Base-by-base conservation (phyloP, 2,888 invertebrate species). In the Abrostola triplasia region DNA sequence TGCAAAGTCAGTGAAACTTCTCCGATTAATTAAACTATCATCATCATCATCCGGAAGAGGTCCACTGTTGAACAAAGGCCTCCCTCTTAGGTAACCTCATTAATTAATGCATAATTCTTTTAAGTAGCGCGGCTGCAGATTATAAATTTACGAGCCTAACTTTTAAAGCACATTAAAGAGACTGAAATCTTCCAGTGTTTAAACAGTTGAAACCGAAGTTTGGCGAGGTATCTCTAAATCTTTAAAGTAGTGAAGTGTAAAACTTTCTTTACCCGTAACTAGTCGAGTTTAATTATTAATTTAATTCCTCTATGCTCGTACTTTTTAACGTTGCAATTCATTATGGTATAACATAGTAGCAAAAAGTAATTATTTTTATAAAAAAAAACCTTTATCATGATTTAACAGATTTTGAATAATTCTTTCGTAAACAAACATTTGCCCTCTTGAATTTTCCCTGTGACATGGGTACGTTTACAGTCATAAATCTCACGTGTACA, bases 111-210 rank as follows among this genome's bases (percentile, higher is more conserved):
- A 24, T 24, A 24, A 24, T 1, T 24, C 24, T 24, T 24, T 24
- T 4, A 44, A 44, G 12, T 7, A 12, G 5, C 13, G 13, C 12
- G 7, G 7, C 13, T 13, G 7, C 12, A 13, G 1, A 44, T 13
- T 11, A 44, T 8, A 6, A 44, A 44, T 13, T 40, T 8, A 44
- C 44, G n/a, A 44, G 13, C 12, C 8, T 44, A 44, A 44, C 44
- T 44, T 44, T 44, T 44, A 13, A 44, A 13, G 44, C 0, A 44
- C 12, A 13, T 38, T 7, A 40, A 64, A 24, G 37, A 42, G 36
- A 48, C 52, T 42, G 12, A 59, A 52, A 68, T 12, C 37, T 42
- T 36, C 12, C 53, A 61, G 36, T 24, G 69, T 66, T 50, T 53
- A 37, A 41, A 49, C 12, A 47, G 13, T 47, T 47, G 9, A 42